Percentiles rank a stretch among this genome's conserved stretches.
Conservation (phyloP, 2,113 vertebrate genomes). For the Microtus oregoni region DNA sequence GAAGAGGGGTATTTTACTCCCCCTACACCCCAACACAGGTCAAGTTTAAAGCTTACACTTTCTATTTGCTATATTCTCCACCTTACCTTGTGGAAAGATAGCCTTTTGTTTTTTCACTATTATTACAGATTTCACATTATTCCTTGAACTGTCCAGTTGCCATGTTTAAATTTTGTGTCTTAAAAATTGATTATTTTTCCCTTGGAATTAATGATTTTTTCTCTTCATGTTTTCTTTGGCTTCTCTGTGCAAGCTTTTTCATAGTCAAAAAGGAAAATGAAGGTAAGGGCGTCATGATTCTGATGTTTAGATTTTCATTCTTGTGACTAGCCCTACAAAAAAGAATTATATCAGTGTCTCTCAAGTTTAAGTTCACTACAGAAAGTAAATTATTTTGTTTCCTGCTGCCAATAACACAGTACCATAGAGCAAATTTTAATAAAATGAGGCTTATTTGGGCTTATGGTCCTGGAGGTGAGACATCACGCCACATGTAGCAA, state of each 20-base stretch:
- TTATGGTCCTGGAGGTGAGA: background rate
- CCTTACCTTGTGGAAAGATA: background rate
- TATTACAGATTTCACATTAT: background rate
- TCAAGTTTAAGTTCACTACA: background rate
- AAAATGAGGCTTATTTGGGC: background rate
- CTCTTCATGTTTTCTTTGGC: background rate
- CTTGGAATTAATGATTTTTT: background rate
- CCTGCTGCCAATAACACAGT: background rate
- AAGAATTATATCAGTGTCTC: background rate
- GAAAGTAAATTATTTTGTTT: background rate
- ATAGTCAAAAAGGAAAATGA: background rate
- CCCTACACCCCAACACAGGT: background rate
- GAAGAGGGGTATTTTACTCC: background rate
- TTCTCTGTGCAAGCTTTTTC: background rate
- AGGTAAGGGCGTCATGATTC: background rate
- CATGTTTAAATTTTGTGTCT: constrained; percentile 5
- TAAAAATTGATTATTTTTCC: background rate
- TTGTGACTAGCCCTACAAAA: background rate
- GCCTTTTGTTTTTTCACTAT: background rate
- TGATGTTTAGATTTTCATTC: background rate
- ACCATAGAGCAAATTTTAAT: background rate
- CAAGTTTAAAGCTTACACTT: background rate
- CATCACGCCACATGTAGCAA: background rate
- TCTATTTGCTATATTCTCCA: background rate
- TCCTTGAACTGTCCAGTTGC: background rate